Percentiles rank a stretch among this genome's conserved stretches.
These are phyloP conservation scores for Drosophila nikananu DNA, from an alignment of 1,140 invertebrate genomes.

Conservation along the genomic window DNA sequence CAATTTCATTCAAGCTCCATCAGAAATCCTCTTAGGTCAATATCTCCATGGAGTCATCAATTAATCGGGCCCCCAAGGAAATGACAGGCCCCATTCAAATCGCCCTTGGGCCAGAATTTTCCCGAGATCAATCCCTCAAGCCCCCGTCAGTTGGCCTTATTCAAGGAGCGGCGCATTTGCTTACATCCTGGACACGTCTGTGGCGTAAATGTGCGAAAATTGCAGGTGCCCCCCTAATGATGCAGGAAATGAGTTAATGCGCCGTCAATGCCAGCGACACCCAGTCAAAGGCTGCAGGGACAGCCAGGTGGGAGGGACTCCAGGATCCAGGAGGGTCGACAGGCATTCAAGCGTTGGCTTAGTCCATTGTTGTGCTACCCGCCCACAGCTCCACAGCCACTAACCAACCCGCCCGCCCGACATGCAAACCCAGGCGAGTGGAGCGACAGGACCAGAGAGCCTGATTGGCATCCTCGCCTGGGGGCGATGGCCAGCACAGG, in stretches of 20 bases:
- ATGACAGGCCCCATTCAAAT: background rate
- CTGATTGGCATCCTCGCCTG: slow-evolving; percentile 59
- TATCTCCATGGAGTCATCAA: background rate
- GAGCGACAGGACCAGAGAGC: slow-evolving; percentile 12
- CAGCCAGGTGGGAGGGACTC: background rate
- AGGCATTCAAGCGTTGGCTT: slow-evolving; percentile 30
- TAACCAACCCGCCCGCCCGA: background rate
- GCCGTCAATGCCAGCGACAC: slow-evolving; percentile 61
- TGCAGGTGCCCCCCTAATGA: slow-evolving; percentile 75
- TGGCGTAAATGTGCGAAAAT: slow-evolving; percentile 65
- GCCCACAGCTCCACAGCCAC: background rate
- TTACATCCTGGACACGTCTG: slow-evolving; percentile 36
- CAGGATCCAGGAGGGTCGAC: slow-evolving; percentile 2
- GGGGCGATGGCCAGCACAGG: slow-evolving; percentile 20
- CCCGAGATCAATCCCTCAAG: slow-evolving; percentile 10
- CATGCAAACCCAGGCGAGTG: slow-evolving; percentile 35
- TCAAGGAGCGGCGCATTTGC: slow-evolving; percentile 10
- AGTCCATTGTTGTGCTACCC: slow-evolving; percentile 37
- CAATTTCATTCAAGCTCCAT: background rate
- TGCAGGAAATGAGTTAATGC: slow-evolving; percentile 81
- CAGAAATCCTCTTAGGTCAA: slow-evolving; percentile 1
- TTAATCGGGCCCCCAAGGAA: slow-evolving; percentile 1
- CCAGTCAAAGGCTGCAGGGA: slow-evolving; percentile 26
- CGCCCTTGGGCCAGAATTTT: background rate
- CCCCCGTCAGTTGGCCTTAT: background rate